These are phyloP conservation scores for Antennarius striatus DNA, from an alignment of 2,113 vertebrate species.

Conservation along the genomic window DNA sequence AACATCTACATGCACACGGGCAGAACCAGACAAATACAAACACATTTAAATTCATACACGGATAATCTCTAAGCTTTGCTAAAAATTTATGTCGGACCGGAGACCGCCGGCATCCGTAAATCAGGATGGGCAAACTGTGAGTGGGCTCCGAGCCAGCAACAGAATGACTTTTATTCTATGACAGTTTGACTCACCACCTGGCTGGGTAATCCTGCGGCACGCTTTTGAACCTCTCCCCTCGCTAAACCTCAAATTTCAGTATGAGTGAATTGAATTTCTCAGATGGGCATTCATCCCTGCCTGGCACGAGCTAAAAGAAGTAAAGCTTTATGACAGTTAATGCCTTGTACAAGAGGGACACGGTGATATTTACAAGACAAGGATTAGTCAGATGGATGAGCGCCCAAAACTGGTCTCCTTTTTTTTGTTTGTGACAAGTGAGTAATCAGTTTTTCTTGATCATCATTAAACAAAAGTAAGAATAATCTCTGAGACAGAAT, in stretches of 20 bases:
- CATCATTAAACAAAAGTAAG: slow-evolving; percentile 49
- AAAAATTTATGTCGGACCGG: slow-evolving; percentile 18
- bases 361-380: slow-evolving; percentile 39
- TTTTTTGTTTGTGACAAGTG: slow-evolving; percentile 45
- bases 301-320: not conserved
- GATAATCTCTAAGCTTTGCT: slow-evolving; percentile 27
- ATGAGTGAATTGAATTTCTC: slow-evolving; percentile 38
- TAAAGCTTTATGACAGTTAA: slow-evolving; percentile 3
- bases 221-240: slow-evolving; percentile 17
- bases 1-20: slow-evolving; percentile 10
- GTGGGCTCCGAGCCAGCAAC: slow-evolving; percentile 26
- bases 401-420: not conserved
- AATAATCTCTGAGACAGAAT: slow-evolving; percentile 20
- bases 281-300: slow-evolving; percentile 4
- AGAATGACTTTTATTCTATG: slow-evolving; percentile 38
- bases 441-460: not conserved
- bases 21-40: slow-evolving; percentile 1
- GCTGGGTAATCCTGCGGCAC: slow-evolving; percentile 40
- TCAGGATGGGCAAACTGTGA: slow-evolving; percentile 8
- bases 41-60: slow-evolving; percentile 11
- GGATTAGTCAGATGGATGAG: slow-evolving; percentile 10
- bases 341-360: not conserved
- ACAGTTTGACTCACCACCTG: slow-evolving; percentile 61
- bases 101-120: not conserved
- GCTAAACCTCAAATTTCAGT: slow-evolving; percentile 34